phyloP scores from a whole-genome alignment of 92 coral and sea anemone species.

The Meandrina meandrites region DNA sequence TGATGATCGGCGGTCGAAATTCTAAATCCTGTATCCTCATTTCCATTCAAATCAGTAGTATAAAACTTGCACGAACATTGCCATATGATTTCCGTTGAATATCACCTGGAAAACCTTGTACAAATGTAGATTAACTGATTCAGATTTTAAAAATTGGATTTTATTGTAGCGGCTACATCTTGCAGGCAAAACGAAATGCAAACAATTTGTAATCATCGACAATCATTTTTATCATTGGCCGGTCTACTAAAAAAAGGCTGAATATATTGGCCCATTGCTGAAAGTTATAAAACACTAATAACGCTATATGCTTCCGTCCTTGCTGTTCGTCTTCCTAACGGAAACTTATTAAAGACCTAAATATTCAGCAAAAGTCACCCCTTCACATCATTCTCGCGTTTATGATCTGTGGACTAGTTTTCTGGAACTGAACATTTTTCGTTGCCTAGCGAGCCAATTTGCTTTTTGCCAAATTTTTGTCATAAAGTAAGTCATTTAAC shows the following conservation, averaged over 20 bases:
- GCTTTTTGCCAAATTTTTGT: not conserved
- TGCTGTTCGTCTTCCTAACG: not conserved
- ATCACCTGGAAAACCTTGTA: not conserved
- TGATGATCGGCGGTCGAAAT: too few species aligned
- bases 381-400: not conserved
- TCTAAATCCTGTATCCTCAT: too few species aligned
- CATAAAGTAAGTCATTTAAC: slow-evolving; percentile 17
- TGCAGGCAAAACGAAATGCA: not conserved
- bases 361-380: not conserved
- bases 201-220: not conserved
- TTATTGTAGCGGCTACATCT: not conserved
- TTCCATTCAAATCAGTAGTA: not conserved
- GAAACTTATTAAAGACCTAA: not conserved
- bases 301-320: not conserved
- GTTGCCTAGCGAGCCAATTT: slow-evolving; percentile 4
- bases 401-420: not conserved
- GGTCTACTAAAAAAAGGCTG: not conserved
- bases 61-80: not conserved
- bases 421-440: not conserved
- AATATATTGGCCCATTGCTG: not conserved
- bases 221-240: not conserved
- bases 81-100: not conserved
- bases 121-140: not conserved
- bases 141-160: not conserved
- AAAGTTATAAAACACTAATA: not conserved